Evolutionary conservation across 2,888 invertebrate genomes (phyloP), one percentile per base, ranked within the genome.

Genomic region (Calliphora vomitoria): DNA sequence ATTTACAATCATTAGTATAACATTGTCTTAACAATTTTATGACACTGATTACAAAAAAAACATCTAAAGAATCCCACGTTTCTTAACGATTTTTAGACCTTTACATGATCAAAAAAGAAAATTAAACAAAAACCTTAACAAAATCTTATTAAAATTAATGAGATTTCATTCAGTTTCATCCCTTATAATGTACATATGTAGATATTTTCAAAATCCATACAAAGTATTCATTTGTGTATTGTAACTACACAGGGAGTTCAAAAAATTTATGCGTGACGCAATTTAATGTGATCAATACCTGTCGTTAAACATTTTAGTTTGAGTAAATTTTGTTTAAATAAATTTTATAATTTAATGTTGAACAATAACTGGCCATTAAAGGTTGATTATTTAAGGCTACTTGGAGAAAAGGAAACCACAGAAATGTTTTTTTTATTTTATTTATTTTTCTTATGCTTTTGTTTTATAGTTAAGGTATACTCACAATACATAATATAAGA

Each of bases 201-300:
- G n/a, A n/a, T n/a, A 5, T 60, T 10, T 35, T n/a, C 50, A 50
- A 18, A 25, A 25, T 25, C 1, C 25, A 50, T 38, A 13, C 25
- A 31, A 25, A 11, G 58, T 20, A 4, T 31, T 60, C 13, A 6
- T 1, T 31, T 60, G 18, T 18, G 18, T 6, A 18, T 18, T 53
- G 18, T 20, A 35, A 35, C 55, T 60, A 31, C 13, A 25, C 35
- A 5, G 58, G 44, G 11, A 13, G 4, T 44, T 13, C 15, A 5
- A 4, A 6, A 20, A 44, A 31, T 6, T 41, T 66, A 64, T 86
- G 69, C 74, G 68, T 82, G 82, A 75, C 74, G 79, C 64, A 80
- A 72, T 66, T 15, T 66, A 62, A 80, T 82, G 62, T 75, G 79
- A 75, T 86, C 83, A 72, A 80, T 86, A 86, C 83, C 83, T 83